Conservation (phyloP, 1,140 invertebrate species). For the Meloidogyne hapla region DNA sequence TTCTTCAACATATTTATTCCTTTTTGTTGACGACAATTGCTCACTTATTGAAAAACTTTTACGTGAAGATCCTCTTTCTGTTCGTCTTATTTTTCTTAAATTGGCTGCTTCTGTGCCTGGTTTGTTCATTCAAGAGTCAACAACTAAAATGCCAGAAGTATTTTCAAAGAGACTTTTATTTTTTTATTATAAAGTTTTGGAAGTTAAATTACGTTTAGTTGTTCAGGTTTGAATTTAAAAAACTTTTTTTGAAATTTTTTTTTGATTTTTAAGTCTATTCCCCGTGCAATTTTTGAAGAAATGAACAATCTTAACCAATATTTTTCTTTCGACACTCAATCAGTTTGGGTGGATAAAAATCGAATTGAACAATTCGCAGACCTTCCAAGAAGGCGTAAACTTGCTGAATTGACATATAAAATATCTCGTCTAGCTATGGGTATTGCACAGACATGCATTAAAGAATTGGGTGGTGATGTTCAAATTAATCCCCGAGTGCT, state of each 20-base stretch:
- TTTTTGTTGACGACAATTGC: slow-evolving; percentile 25
- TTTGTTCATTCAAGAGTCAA: slow-evolving; percentile 12
- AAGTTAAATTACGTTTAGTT: slow-evolving; percentile 32
- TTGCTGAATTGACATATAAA: slow-evolving; percentile 48
- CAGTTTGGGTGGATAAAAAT: slow-evolving; percentile 40
- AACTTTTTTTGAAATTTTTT: neutral
- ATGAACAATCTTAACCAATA: slow-evolving; percentile 45
- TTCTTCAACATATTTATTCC: slow-evolving; percentile 32
- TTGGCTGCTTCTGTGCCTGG: slow-evolving; percentile 35
- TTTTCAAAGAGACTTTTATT: slow-evolving; percentile 16
- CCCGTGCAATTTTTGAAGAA: slow-evolving; percentile 45
- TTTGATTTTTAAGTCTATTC: slow-evolving; percentile 43
- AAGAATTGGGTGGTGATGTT: slow-evolving; percentile 35
- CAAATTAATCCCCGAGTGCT: slow-evolving; percentile 41
- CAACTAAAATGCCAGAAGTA: slow-evolving; percentile 27
- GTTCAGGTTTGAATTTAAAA: slow-evolving; percentile 40
- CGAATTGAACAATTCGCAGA: slow-evolving; percentile 44
- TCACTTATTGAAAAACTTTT: slow-evolving; percentile 38
- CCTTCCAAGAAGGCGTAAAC: slow-evolving; percentile 31
- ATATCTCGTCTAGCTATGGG: slow-evolving; percentile 52
- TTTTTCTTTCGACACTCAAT: slow-evolving; percentile 35
- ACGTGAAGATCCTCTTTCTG: slow-evolving; percentile 37
- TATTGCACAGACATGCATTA: slow-evolving; percentile 51
- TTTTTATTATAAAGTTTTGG: slow-evolving; percentile 48
- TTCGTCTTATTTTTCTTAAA: slow-evolving; percentile 50